Base-by-base conservation (phyloP, 2,797 vertebrate genomes). In the Huso huso region DNA sequence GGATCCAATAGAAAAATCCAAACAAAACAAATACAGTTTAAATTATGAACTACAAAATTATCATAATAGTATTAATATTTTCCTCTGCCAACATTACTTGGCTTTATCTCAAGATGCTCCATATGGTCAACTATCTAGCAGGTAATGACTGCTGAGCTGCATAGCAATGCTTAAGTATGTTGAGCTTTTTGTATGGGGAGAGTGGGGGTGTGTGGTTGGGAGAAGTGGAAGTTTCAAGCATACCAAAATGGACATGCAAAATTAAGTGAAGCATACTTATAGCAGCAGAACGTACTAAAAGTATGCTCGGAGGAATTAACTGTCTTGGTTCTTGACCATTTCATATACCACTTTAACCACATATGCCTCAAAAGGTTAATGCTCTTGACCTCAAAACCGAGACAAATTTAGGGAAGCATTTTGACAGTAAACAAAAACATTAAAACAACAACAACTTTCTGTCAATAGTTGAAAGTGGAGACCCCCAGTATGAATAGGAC, bases 281-380 rank as follows among this genome's bases (percentile, higher is more conserved):
- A 77, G 78, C 73, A 74, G 78, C 69, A 77, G 82, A 77, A 78
- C 79, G 72, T 64, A 70, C 76, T 75, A 74, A 68, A 77, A 73
- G 79, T 78, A 79, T 78, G 77, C 79, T 78, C 76, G 74, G 82
- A 81, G 78, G 80, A 77, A 75, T 75, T 58, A 70, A 83, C 77
- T 73, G 76, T 81, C 81, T 72, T 66, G 74, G 77, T 78, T 68
- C 77, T 81, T 70, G 75, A 75, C 73, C 57, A 71, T 66, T 74
- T 76, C 76, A 77, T 75, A 84, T 83, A 82, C 78, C 74, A 71
- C 69, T 84, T 78, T 77, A 81, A 76, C 84, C 76, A 58, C 68
- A 23, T 79, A 78, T 78, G 80, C 80, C 83, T 79, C 68, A 61
- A 51, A 74, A 79, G 84, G 86, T 87, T 85, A 86, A 86, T 79